Evolutionary conservation across 2,888 invertebrate species (phyloP).

Genomic region (Adelognathus sp.): DNA sequence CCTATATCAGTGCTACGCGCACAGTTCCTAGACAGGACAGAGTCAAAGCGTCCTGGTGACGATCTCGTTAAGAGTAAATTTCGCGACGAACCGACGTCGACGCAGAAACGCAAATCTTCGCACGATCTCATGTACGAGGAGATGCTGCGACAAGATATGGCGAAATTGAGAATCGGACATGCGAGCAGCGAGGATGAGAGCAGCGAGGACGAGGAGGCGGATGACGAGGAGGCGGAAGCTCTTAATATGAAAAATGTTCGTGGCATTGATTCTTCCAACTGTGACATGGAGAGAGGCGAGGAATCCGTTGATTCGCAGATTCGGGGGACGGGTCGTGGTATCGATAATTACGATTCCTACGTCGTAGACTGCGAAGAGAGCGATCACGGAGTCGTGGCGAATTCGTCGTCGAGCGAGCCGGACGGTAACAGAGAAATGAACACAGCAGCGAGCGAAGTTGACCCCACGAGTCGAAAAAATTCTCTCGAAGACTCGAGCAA

Average conservation of each 20-base stretch:
- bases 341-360: background rate
- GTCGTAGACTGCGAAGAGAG: background rate
- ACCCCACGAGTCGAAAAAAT: constrained; percentile 28
- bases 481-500: constrained; percentile 34
- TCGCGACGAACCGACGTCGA: constrained; percentile 61
- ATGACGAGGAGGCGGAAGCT: constrained; percentile 52
- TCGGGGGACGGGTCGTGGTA: too few relatives aligned
- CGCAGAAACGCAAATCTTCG: constrained; percentile 69
- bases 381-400: background rate
- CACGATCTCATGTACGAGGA: constrained; percentile 74
- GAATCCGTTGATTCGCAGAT: background rate
- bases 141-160: constrained; percentile 62
- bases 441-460: background rate
- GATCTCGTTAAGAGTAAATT: constrained; percentile 64
- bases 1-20: constrained; percentile 70
- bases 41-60: constrained; percentile 41
- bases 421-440: background rate
- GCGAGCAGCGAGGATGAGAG: constrained; percentile 39
- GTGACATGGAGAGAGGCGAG: background rate
- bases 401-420: background rate
- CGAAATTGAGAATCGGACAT: constrained; percentile 6
- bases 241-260: too few relatives aligned
- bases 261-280: background rate
- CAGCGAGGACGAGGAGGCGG: constrained; percentile 59
- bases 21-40: constrained; percentile 65